These are phyloP conservation scores for Podocnemis expansa DNA, from an alignment of 2,113 vertebrate species.

Conservation along the genomic window DNA sequence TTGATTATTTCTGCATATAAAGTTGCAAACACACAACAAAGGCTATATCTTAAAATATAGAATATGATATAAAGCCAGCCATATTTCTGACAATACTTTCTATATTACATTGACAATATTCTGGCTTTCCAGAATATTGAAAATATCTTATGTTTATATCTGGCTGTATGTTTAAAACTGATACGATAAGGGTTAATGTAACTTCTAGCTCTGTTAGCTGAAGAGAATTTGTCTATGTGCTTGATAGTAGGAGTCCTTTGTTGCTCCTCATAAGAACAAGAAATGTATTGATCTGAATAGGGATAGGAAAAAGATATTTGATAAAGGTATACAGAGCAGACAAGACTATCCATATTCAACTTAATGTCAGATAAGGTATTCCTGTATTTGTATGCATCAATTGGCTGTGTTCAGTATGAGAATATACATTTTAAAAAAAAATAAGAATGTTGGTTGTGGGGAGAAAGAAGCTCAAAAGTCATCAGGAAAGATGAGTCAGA, in stretches of 20 bases:
- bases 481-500: neutral
- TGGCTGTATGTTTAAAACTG: neutral
- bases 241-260: neutral
- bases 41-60: conserved; percentile 39
- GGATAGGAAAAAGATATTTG: neutral
- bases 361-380: neutral
- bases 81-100: conserved; percentile 36
- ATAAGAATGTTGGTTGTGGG: neutral
- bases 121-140: conserved; percentile 36
- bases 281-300: neutral
- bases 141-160: conserved; percentile 38
- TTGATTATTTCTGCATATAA: conserved; percentile 53
- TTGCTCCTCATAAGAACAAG: neutral
- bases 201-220: neutral
- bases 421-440: neutral
- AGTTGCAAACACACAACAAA: conserved; percentile 42
- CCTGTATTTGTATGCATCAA: neutral
- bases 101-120: conserved; percentile 32
- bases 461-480: neutral
- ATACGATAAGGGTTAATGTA: conserved; percentile 5
- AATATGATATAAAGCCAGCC: conserved; percentile 43
- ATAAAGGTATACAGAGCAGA: neutral
- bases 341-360: neutral
- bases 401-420: neutral
- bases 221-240: neutral